A percentile compares a stretch with the other conserved stretches of the same genome.
phyloP scores from a whole-genome alignment of 2,888 invertebrate species.

The Platynereis dumerilii region DNA sequence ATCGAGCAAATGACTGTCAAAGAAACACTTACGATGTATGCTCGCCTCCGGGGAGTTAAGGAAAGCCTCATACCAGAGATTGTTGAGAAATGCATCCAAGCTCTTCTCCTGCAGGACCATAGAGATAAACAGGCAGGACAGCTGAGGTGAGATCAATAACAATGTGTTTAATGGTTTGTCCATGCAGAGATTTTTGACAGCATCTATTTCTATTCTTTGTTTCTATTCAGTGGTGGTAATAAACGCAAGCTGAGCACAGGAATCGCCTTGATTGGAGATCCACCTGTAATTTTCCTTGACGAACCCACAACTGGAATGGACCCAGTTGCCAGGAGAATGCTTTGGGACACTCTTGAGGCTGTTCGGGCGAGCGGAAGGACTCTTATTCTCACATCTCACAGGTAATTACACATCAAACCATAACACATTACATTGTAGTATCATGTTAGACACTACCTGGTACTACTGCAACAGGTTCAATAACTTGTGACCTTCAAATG shows the following conservation, averaged over 20 bases:
- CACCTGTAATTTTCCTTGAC: constrained; percentile 42
- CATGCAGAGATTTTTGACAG: not conserved
- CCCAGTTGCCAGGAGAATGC: constrained; percentile 77
- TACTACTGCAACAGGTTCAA: too few species aligned
- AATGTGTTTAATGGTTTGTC: too few species aligned
- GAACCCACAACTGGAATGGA: constrained; percentile 72
- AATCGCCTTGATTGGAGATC: constrained; percentile 44
- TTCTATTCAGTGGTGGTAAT: constrained; percentile 63
- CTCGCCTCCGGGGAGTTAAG: constrained; percentile 34
- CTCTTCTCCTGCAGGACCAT: constrained; percentile 32
- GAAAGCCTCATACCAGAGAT: constrained; percentile 26
- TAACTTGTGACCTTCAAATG: too few species aligned
- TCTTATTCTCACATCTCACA: constrained; percentile 76
- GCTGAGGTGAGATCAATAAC: constrained; percentile 29
- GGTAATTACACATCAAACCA: too few species aligned
- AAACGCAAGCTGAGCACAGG: constrained; percentile 44
- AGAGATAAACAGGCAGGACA: constrained; percentile 43
- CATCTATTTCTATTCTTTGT: not conserved
- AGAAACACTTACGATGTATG: constrained; percentile 38
- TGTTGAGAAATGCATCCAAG: constrained; percentile 28
- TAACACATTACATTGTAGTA: too few species aligned
- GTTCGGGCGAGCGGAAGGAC: constrained; percentile 75
- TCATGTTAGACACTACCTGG: too few species aligned
- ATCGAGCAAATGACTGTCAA: constrained; percentile 41
- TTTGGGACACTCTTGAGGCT: constrained; percentile 78